Percentiles rank a stretch among this genome's conserved stretches.
Evolutionary conservation across 2,797 vertebrate species (phyloP).

Genomic region (Lateolabrax maculatus): DNA sequence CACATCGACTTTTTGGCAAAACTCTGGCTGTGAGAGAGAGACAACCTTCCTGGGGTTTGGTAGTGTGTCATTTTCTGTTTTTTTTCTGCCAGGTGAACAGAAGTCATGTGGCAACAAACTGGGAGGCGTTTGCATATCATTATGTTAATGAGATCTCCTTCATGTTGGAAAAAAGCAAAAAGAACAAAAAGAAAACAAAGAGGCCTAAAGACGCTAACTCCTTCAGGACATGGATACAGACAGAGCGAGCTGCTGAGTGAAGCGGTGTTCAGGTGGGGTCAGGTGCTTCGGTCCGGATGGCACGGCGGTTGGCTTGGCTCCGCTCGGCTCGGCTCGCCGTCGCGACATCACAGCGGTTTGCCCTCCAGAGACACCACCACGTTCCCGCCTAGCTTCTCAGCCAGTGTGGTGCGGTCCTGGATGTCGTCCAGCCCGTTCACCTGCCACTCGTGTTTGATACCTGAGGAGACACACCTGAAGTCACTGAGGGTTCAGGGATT

Average conservation of each 20-base stretch:
- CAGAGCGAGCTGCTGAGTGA: conserved; percentile 90
- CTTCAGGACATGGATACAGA: conserved; percentile 86
- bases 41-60: conserved; percentile 82
- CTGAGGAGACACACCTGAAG: conserved; percentile 76
- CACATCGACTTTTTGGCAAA: conserved; percentile 86
- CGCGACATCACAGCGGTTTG: conserved; percentile 91
- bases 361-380: conserved; percentile 98
- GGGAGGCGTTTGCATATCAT: conserved; percentile 84
- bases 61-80: conserved; percentile 33
- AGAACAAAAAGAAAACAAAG: conserved; percentile 65
- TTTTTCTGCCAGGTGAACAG: conserved; percentile 83
- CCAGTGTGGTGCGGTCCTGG: conserved; percentile 94
- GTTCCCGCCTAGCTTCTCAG: conserved; percentile 95
- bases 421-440: conserved; percentile 98
- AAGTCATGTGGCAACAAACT: conserved; percentile 88
- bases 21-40: conserved; percentile 83
- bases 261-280: conserved; percentile 75
- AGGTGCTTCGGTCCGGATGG: conserved; percentile 86
- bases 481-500: background rate
- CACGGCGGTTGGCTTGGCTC: conserved; percentile 71
- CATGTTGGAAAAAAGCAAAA: conserved; percentile 75
- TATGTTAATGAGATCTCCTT: conserved; percentile 90
- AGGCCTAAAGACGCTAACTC: conserved; percentile 89
- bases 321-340: conserved; percentile 62
- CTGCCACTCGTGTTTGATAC: conserved; percentile 99